Evolutionary conservation across 2,888 invertebrate genomes (phyloP), one percentile per base, ranked within the genome.

Genomic region (Doris montereyensis): DNA sequence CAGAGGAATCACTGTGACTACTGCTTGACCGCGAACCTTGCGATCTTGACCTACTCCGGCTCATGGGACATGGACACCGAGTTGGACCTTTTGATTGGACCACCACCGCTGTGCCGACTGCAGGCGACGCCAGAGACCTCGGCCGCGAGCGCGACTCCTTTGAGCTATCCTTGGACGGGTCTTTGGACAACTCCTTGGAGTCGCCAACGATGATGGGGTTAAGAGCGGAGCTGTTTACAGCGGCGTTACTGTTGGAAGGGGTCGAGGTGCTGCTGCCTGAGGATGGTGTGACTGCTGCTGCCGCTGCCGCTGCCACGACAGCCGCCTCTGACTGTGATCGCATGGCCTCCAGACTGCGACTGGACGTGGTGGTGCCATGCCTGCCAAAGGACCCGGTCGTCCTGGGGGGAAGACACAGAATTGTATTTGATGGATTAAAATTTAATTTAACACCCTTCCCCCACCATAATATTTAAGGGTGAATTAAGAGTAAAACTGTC

Each of bases 1-100:
- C 89, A 60, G 87, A 86, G 21, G 88, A 88, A 26, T 90, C 88
- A 83, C 90, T 90, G 67, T 88, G 85, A 81, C 90, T 89, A 76
- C 87, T 87, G 78, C 88, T 86, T 1, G 91, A 90, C 65, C 87
- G 83, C 30, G 90, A 90, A 78, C 87, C 83, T 17, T 84, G 83
- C 34, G 90, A 89, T 77, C 86, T 81, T 5, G 86, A 86, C 52
- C 85, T 79, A 77, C 83, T 84, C 28, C 81, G 83, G 76, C 86
- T 86, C n/a, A 68, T 81, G 17, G 89, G 87, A n/a, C n/a, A n/a
- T n/a, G n/a, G n/a, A n/a, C n/a, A n/a, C 57, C 87, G 83, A 5
- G 88, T 86, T 67, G 86, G 81, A 3, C 89, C 88, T n/a, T 81
- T 76, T 26, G 83, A 84, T 41, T 78, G 57, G 24, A 71, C 57